Evolutionary conservation across 2,888 invertebrate genomes (phyloP).

Genomic region (Dynastes tityus): DNA sequence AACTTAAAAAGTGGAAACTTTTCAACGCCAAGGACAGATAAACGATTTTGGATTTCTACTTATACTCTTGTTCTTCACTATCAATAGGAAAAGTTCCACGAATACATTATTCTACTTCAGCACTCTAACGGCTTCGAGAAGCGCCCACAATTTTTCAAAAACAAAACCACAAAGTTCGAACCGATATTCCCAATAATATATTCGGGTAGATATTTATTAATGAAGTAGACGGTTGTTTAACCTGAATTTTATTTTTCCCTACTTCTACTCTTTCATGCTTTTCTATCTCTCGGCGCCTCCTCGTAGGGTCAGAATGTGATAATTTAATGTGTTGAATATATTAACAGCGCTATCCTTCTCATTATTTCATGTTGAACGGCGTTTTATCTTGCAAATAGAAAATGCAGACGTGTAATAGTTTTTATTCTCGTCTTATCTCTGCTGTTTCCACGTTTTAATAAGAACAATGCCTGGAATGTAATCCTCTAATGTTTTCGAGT

Average conservation of each 20-base stretch:
- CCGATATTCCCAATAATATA: conserved; percentile 33
- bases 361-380: conserved; percentile 35
- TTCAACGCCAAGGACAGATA: background rate
- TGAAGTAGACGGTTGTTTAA: conserved; percentile 5
- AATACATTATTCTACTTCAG: too few relatives aligned
- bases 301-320: background rate
- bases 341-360: conserved; percentile 38
- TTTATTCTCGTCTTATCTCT: conserved; percentile 24
- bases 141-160: conserved; percentile 56
- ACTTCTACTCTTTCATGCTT: background rate
- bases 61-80: background rate
- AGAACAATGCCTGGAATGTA: conserved; percentile 22
- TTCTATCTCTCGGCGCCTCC: background rate
- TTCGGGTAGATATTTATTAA: conserved; percentile 45
- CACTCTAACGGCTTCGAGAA: conserved; percentile 44
- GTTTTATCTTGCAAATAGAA: conserved; percentile 39
- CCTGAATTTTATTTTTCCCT: conserved; percentile 4
- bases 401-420: conserved; percentile 40
- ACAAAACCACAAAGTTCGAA: conserved; percentile 55
- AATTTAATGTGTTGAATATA: conserved; percentile 43
- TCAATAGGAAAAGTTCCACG: too few relatives aligned
- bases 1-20: conserved; percentile 5
- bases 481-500: conserved; percentile 29
- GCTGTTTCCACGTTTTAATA: conserved; percentile 28
- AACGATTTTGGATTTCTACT: conserved; percentile 9